phyloP scores from a whole-genome alignment of 53 echinoderm and acorn worm species.

The Luidia sarsii region DNA sequence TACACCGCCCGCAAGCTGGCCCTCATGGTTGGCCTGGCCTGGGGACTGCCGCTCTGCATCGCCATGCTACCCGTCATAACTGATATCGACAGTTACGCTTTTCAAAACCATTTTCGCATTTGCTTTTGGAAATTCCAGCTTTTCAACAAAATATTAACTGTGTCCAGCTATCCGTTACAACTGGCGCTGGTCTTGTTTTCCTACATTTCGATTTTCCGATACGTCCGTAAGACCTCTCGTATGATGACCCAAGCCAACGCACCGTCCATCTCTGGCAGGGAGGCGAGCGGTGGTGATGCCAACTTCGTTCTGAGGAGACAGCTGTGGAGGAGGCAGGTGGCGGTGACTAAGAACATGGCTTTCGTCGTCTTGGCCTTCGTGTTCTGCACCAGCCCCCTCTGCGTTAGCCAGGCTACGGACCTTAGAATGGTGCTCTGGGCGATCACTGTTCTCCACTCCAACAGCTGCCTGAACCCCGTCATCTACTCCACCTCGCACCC shows the following conservation, averaged over 20 bases:
- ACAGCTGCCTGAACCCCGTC: conserved; percentile 34
- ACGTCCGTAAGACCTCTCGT: conserved; percentile 14
- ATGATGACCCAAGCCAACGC: background rate
- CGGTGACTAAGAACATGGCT: conserved; percentile 40
- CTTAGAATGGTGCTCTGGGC: conserved; percentile 10
- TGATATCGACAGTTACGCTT: conserved; percentile 41
- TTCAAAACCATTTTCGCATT: too few relatives aligned
- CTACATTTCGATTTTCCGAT: conserved; percentile 15
- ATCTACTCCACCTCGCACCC: conserved; percentile 47
- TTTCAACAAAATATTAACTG: too few relatives aligned
- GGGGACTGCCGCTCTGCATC: conserved; percentile 41
- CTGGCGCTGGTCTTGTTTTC: background rate
- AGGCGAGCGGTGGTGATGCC: background rate
- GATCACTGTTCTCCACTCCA: background rate
- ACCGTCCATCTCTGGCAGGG: background rate
- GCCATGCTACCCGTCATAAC: conserved; percentile 32
- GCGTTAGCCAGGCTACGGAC: background rate
- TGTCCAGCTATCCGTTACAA: conserved; percentile 5
- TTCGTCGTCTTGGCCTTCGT: conserved; percentile 36
- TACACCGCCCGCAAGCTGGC: conserved; percentile 43
- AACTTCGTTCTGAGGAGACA: background rate
- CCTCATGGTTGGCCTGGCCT: conserved; percentile 39
- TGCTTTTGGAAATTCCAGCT: too few relatives aligned
- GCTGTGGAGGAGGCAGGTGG: conserved; percentile 9
- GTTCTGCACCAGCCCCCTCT: conserved; percentile 23